phyloP scores from a whole-genome alignment of 1,140 invertebrate species.

The Triops cancriformis region DNA sequence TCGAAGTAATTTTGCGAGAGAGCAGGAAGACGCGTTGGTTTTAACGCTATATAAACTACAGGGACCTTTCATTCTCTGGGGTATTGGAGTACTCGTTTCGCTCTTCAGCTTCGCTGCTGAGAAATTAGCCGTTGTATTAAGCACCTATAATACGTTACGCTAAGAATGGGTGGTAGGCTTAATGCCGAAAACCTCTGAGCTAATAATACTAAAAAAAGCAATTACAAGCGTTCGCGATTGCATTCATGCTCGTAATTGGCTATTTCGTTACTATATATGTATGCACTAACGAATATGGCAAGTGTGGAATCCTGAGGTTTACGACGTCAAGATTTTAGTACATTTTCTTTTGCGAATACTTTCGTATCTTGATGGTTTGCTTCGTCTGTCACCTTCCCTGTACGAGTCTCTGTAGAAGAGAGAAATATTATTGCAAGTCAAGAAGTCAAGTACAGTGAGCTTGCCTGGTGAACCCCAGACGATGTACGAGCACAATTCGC shows the following conservation, averaged over 20 bases:
- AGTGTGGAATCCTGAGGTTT: not conserved
- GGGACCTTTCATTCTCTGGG: not conserved
- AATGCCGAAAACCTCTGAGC: no score
- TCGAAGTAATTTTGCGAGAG: not conserved
- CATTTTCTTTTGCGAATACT: not conserved
- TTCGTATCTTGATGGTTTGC: not conserved
- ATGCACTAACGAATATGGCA: no score
- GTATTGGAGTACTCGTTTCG: not conserved
- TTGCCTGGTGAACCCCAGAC: slow-evolving; percentile 20
- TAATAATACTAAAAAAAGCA: no score
- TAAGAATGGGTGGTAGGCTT: no score
- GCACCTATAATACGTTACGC: no score
- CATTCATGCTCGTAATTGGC: no score
- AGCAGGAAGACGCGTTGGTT: not conserved
- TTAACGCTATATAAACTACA: not conserved
- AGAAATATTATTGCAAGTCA: no score
- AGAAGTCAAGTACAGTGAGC: not conserved
- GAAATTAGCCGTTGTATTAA: not conserved
- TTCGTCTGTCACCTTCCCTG: not conserved
- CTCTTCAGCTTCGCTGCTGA: not conserved
- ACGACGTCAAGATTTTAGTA: not conserved
- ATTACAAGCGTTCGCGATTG: no score
- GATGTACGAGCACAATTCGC: slow-evolving; percentile 4
- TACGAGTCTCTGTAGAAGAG: not conserved
- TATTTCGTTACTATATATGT: no score